Conservation (phyloP, 2,888 invertebrate genomes). For the Lasioglossum oenotherae region DNA sequence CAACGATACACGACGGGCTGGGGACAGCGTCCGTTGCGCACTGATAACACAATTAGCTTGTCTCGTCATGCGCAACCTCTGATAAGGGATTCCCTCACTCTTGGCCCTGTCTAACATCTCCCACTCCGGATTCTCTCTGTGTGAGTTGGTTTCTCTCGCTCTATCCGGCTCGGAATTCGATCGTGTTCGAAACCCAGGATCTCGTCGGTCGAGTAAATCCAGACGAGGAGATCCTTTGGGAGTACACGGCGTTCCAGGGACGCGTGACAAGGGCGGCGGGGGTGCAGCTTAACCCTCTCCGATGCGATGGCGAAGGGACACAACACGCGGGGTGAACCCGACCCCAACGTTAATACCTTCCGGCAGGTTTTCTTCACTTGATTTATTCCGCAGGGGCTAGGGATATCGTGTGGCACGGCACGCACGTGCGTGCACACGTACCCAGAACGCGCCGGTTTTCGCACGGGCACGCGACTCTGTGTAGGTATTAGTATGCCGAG, state of each 20-base stretch:
- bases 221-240: slow-evolving; percentile 71
- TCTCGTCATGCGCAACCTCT: slow-evolving; percentile 79
- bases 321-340: slow-evolving; percentile 60
- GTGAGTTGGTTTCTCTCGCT: slow-evolving; percentile 4
- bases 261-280: slow-evolving; percentile 72
- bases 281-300: slow-evolving; percentile 74
- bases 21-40: slow-evolving; percentile 70
- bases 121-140: slow-evolving; percentile 3
- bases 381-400: slow-evolving; percentile 74
- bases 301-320: slow-evolving; percentile 52
- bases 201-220: slow-evolving; percentile 68
- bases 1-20: slow-evolving; percentile 17
- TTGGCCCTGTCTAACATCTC: slow-evolving; percentile 34
- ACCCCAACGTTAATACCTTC: slow-evolving; percentile 78
- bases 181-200: slow-evolving; percentile 47
- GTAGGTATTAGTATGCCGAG: slow-evolving; percentile 13
- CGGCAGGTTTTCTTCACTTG: slow-evolving; percentile 79
- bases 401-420: slow-evolving; percentile 49
- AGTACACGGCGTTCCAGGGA: slow-evolving; percentile 68
- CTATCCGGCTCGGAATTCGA: slow-evolving; percentile 27
- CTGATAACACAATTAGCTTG: slow-evolving; percentile 80
- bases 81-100: slow-evolving; percentile 74
- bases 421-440: slow-evolving; percentile 58
- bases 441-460: slow-evolving; percentile 48
- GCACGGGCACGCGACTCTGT: slow-evolving; percentile 56